A percentile compares a stretch with the other conserved stretches of the same genome.
Conservation (phyloP, 2,888 invertebrate species). For the Agonopterix heracliana region DNA sequence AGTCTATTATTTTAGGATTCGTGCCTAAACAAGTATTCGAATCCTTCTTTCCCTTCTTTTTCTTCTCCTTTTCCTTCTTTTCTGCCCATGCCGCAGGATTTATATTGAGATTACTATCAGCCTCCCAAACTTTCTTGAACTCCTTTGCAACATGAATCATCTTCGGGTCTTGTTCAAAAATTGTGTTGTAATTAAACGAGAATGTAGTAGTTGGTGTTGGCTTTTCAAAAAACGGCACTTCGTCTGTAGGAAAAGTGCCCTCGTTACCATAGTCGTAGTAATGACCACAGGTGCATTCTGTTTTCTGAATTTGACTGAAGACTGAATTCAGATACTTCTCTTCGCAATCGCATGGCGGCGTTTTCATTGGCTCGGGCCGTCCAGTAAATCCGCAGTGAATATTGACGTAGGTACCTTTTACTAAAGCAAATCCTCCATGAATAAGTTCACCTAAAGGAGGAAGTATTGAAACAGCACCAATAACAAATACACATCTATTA, state of each 20-base stretch:
- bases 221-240: conserved; percentile 51
- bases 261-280: conserved; percentile 52
- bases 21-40: conserved; percentile 43
- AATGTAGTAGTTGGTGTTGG: conserved; percentile 33
- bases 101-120: conserved; percentile 45
- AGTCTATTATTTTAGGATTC: conserved; percentile 46
- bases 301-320: conserved; percentile 37
- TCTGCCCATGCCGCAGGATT: conserved; percentile 13
- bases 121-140: conserved; percentile 54
- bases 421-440: conserved; percentile 46
- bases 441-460: conserved; percentile 51
- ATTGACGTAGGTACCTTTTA: conserved; percentile 35
- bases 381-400: conserved; percentile 51
- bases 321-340: conserved; percentile 45
- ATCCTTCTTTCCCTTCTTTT: conserved; percentile 34
- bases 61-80: conserved; percentile 33
- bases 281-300: conserved; percentile 53
- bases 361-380: conserved; percentile 28
- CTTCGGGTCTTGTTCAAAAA: conserved; percentile 49
- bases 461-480: conserved; percentile 42
- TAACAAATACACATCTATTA: conserved; percentile 40
- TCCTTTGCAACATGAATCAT: conserved; percentile 43
- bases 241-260: conserved; percentile 44
- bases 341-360: conserved; percentile 50
- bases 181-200: conserved; percentile 52